Evolutionary conservation across 1,140 invertebrate species (phyloP), one percentile per base, ranked within the genome.

Genomic region (Pogonus chalceus): DNA sequence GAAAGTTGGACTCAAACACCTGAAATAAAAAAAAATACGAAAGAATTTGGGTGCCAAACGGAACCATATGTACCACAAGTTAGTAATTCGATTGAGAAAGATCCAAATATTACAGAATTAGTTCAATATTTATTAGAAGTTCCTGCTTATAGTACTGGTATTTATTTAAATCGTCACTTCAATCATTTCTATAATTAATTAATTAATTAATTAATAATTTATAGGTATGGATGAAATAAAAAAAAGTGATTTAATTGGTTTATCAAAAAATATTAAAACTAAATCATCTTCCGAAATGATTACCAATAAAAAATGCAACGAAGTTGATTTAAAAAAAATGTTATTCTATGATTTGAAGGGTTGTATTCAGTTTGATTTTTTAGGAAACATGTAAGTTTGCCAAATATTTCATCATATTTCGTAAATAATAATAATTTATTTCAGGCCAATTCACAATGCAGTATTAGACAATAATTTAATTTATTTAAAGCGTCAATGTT

Each of bases 361-460:
- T 43, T 43, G 37, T 18, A 4, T 43, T 12, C 7, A 9, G 7
- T 43, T 43, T 9, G 37, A 43, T 16, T 18, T 43, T 18, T 43
- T 43, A 43, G 37, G 37, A 43, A 43, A 43, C 18, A 12, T 43
- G 37, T 43, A 43, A 43, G 37, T 43, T 31, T 31, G 26, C 4
- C 14, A 31, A 31, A 31, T 14, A 31, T 31, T 31, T 7, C 14
- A 7, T 4, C 26, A 14, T 14, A 4, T 31, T 31, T 31, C 7
- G 14, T 31, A 31, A 31, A 14, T 31, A 31, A 31, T 31, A 4
- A 43, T 43, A 43, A 9, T 43, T 43, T 43, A 12, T 43, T 43
- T 12, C 18, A 43, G 37, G 37, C 37, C 18, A 10, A 43, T 43
- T 4, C 37, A 43, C 18, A 43, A 43, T 18, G 37, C 37, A 9